Conservation (phyloP, 2,113 vertebrate genomes). For the Gorilla gorilla region DNA sequence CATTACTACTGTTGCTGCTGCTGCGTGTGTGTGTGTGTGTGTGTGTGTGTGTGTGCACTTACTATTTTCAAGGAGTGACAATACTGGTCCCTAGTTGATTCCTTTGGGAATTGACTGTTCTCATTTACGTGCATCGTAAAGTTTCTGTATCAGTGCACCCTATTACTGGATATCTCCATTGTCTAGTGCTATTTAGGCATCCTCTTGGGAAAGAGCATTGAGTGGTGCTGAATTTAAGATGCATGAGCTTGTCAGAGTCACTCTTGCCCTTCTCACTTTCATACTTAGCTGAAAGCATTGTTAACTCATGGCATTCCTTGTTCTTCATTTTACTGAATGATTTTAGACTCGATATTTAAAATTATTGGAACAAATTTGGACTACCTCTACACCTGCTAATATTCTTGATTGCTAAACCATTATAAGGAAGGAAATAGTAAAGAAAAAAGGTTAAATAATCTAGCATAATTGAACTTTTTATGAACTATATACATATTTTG, state of each 20-base stretch:
- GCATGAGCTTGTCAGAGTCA: conserved; percentile 24
- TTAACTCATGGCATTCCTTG: neutral
- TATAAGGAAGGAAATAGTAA: neutral
- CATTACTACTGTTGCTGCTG: neutral
- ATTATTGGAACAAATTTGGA: neutral
- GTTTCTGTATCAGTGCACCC: conserved; percentile 35
- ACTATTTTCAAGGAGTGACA: neutral
- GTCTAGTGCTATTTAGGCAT: neutral
- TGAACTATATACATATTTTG: neutral
- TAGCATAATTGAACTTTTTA: neutral
- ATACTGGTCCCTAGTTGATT: neutral
- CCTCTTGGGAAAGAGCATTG: neutral
- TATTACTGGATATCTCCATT: neutral
- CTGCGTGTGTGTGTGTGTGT: neutral
- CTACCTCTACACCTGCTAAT: neutral
- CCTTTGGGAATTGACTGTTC: neutral
- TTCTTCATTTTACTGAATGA: neutral
- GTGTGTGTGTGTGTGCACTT: neutral
- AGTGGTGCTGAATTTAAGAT: neutral
- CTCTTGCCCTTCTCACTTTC: neutral
- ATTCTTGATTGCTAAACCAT: neutral
- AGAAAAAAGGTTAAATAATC: neutral
- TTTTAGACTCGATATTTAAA: neutral
- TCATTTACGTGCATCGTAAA: neutral
- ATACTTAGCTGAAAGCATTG: neutral